Base-by-base conservation (phyloP, 2,888 invertebrate species). In the Aelia acuminata region DNA sequence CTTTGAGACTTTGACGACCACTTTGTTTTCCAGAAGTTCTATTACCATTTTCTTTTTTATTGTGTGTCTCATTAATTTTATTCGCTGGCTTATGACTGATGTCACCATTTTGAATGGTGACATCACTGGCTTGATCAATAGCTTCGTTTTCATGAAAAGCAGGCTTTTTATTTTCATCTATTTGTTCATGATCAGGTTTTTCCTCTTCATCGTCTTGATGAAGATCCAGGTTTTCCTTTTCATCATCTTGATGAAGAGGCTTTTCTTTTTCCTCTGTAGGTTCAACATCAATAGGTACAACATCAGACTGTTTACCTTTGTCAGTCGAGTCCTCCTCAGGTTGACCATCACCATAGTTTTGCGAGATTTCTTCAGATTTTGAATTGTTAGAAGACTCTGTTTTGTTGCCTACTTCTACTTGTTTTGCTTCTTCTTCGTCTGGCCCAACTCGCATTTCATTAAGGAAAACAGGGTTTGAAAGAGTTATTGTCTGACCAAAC, bases 401-500 rank as follows among this genome's bases (percentile, higher is more conserved):
- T 70, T 86, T 13, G 20, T 70, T n/a, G 31, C 10, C 75, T 75
- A 20, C 50, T 63, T 63, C 70, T 5, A 26, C 20, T 22, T 70
- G n/a, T 31, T 31, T 70, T 7, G 2, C 85, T 53, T 84, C 88
- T 63, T 85, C 63, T 22, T 85, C 70, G 35, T 84, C 70, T 5
- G 70, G 87, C 57, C 88, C 49, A 31, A 88, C 50, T 48, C 48
- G 43, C 0, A 80, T 10, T 43, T 26, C 70, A 31, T 22, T 31
- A 13, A 70, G 63, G 43, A 87, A 43, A 5, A 63, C 87, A 26
- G 87, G 63, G 35, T 43, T 70, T 15, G 89, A 75, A 48, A 88
- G 53, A 18, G 89, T 88, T 70, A 89, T 88, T n/a, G 89, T 88
- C 39, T 88, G 84, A 26, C 85, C 88, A 15, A 89, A 88, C 84